These are phyloP conservation scores for Tichodroma muraria DNA, from an alignment of 2,113 vertebrate species.

Conservation along the genomic window DNA sequence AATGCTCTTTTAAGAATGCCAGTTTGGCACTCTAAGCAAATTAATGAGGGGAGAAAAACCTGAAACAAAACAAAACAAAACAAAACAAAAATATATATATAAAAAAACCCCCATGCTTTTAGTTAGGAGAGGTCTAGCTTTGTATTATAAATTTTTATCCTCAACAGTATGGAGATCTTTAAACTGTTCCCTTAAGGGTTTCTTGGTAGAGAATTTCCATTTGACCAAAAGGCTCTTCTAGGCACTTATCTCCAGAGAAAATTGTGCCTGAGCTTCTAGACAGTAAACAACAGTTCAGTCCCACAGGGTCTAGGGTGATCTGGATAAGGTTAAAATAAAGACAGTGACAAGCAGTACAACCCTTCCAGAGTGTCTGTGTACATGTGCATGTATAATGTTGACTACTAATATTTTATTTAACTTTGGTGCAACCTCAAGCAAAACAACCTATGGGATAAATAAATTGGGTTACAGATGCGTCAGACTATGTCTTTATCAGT, in stretches of 20 bases:
- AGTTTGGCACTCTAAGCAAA: neutral
- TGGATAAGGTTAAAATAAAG: neutral
- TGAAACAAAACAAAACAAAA: no score
- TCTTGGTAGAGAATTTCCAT: neutral
- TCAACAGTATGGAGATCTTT: neutral
- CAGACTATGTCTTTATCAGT: neutral
- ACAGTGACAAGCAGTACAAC: neutral
- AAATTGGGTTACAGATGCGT: neutral
- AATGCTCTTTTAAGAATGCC: neutral
- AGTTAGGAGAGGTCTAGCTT: neutral
- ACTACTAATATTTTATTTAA: neutral
- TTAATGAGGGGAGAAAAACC: neutral
- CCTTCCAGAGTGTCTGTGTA: neutral
- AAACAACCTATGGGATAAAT: neutral
- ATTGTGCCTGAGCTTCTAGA: neutral
- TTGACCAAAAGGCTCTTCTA: neutral
- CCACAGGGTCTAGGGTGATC: neutral
- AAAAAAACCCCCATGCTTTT: no score
- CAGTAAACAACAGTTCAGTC: neutral
- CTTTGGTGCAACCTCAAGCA: neutral
- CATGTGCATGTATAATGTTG: neutral
- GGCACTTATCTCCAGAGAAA: neutral
- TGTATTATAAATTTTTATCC: neutral
- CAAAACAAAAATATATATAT: no score
- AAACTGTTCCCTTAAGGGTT: neutral